Percentiles rank a stretch among this genome's conserved stretches.
Conservation (phyloP, 2,113 vertebrate genomes). For the Rhegmatorhina hoffmannsi region DNA sequence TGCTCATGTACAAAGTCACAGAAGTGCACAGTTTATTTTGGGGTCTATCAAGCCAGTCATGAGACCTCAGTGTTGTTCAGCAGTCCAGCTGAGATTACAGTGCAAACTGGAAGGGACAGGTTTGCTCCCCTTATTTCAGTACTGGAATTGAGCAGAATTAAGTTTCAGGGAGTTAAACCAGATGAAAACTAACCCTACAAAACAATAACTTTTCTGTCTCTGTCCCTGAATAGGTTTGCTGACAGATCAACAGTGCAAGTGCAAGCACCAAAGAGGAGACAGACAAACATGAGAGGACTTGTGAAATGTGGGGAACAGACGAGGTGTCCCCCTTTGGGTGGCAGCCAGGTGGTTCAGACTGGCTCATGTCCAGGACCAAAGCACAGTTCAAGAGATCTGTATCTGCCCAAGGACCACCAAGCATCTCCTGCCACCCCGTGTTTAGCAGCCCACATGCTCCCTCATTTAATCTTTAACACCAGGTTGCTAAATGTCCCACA, state of each 20-base stretch:
- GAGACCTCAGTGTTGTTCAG: neutral
- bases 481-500: neutral
- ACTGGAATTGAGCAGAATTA: neutral
- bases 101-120: neutral
- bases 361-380: neutral
- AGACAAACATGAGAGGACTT: neutral
- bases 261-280: neutral
- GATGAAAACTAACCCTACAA: neutral
- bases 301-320: neutral
- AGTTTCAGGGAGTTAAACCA: neutral
- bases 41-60: fast-evolving
- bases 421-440: neutral
- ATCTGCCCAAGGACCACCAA: neutral
- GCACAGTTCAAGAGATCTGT: neutral
- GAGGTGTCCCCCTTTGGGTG: neutral
- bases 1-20: neutral
- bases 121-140: neutral
- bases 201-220: neutral
- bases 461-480: neutral
- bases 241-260: neutral
- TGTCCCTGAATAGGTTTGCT: neutral
- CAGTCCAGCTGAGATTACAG: neutral
- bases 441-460: neutral
- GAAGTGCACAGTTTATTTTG: neutral
- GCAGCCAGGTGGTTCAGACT: neutral